Percentiles rank a stretch among this genome's conserved stretches.
phyloP scores from a whole-genome alignment of 2,797 vertebrate genomes.

The Sebastes trivittatus region DNA sequence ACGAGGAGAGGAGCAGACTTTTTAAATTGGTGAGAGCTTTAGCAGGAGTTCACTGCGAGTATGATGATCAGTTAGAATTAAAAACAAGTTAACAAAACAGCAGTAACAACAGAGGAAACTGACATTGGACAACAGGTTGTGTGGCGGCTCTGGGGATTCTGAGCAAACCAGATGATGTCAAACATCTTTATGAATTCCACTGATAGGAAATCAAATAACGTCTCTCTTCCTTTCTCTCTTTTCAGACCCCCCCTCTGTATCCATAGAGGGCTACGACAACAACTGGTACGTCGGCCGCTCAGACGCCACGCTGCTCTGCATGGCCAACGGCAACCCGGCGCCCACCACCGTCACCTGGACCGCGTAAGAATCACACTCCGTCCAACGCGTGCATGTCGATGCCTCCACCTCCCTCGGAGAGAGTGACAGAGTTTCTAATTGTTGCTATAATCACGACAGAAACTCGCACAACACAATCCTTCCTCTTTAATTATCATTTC shows the following conservation, averaged over 20 bases:
- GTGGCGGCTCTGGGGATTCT: neutral
- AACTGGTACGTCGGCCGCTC: constrained; percentile 89
- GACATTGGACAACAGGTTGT: neutral
- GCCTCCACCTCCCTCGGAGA: neutral
- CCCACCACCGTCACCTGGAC: constrained; percentile 83
- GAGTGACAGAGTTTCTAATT: neutral
- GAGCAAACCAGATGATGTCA: neutral
- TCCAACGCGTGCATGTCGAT: neutral
- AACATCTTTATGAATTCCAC: neutral
- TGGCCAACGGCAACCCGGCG: constrained; percentile 81
- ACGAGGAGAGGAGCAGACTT: neutral
- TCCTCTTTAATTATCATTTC: constrained; percentile 5
- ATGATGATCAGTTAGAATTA: neutral
- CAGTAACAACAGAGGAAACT: neutral
- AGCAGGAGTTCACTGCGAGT: neutral
- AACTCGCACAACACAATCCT: neutral
- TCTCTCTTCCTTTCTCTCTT: neutral
- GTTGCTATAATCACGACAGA: neutral
- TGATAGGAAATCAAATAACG: neutral
- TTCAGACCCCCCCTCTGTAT: constrained; percentile 84
- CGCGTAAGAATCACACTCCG: constrained; percentile 77
- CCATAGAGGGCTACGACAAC: constrained; percentile 87
- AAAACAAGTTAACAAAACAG: neutral
- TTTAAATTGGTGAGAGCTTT: neutral
- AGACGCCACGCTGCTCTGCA: constrained; percentile 79